These are phyloP conservation scores for Crioceris asparagi DNA, from an alignment of 2,888 invertebrate genomes.

Conservation along the genomic window DNA sequence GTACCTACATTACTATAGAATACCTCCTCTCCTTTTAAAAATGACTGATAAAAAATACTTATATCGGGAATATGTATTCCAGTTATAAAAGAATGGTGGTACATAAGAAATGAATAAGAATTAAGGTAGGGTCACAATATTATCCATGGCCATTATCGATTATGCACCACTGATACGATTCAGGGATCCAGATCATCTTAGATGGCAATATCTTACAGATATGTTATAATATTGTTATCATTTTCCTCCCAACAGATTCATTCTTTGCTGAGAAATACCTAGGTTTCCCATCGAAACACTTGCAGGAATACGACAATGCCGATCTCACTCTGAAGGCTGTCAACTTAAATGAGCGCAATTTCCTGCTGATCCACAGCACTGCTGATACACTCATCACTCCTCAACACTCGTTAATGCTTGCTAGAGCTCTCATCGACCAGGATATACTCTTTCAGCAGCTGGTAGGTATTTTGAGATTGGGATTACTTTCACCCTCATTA, in stretches of 20 bases:
- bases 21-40: no score
- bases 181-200: no score
- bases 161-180: no score
- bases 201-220: no score
- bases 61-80: no score
- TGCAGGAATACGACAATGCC: constrained; percentile 59
- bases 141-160: no score
- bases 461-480: constrained; percentile 41
- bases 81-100: no score
- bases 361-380: constrained; percentile 69
- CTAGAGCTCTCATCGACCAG: constrained; percentile 69
- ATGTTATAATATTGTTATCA: no score
- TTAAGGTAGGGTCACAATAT: no score
- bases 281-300: constrained; percentile 59
- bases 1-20: no score
- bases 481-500: not conserved
- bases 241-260: constrained; percentile 72
- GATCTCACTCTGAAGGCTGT: constrained; percentile 71
- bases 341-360: constrained; percentile 57
- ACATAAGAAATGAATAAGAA: no score
- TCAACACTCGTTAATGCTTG: constrained; percentile 76
- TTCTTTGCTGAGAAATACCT: constrained; percentile 86
- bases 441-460: constrained; percentile 76
- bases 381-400: constrained; percentile 80
- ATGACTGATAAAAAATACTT: no score